Percentiles rank a stretch among this genome's conserved stretches.
These are phyloP conservation scores for Halcyon senegalensis DNA, from an alignment of 2,113 vertebrate genomes.

Conservation along the genomic window DNA sequence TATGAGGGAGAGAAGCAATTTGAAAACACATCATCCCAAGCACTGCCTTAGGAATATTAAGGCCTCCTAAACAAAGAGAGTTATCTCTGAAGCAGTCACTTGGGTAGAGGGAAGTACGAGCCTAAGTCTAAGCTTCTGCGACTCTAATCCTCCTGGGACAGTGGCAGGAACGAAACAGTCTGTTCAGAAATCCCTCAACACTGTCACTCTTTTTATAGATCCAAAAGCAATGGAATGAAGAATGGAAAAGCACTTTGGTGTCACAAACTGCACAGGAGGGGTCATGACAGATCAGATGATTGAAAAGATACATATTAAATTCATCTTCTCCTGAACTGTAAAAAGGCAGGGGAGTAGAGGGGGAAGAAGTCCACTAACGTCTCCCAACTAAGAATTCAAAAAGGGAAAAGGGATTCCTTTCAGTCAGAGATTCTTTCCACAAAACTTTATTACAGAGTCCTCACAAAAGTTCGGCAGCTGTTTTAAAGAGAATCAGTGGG, in stretches of 20 bases:
- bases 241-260: slow-evolving; percentile 24
- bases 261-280: not conserved
- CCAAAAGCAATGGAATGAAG: slow-evolving; percentile 3
- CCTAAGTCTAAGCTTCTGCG: not conserved
- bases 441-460: not conserved
- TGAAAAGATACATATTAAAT: slow-evolving; percentile 15
- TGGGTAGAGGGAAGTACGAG: slow-evolving; percentile 16
- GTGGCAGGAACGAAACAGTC: not conserved
- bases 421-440: not conserved
- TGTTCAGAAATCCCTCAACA: slow-evolving; percentile 19
- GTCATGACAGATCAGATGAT: not conserved
- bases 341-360: not conserved
- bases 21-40: not conserved
- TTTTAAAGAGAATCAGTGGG: not conserved
- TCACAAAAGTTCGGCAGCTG: not conserved
- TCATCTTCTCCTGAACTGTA: not conserved
- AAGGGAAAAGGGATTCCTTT: not conserved
- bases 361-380: not conserved
- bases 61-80: not conserved
- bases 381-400: not conserved
- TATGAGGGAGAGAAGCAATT: not conserved
- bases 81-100: not conserved
- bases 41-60: not conserved
- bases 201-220: slow-evolving; percentile 19
- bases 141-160: slow-evolving; percentile 20